Percentiles rank a stretch among this genome's conserved stretches.
Conservation (phyloP, 2,888 invertebrate species). For the Dicyrtomina minuta region DNA sequence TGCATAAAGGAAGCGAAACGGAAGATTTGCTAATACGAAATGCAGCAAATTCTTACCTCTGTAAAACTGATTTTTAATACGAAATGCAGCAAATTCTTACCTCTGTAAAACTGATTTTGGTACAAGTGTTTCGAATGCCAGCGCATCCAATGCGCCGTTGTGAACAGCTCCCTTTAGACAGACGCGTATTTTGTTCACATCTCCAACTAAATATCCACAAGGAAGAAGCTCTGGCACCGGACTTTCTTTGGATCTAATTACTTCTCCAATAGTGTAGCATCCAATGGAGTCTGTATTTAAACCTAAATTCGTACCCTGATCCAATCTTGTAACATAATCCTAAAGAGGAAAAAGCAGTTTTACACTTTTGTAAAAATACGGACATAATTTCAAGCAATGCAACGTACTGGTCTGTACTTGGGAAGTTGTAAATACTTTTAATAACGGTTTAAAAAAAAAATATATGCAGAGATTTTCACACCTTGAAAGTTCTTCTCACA, state of each 20-base stretch:
- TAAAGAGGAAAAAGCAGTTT: slow-evolving; percentile 53
- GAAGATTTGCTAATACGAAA: too few species aligned
- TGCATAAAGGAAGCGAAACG: neutral
- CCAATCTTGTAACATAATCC: slow-evolving; percentile 84
- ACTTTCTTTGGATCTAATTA: slow-evolving; percentile 57
- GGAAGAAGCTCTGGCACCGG: slow-evolving; percentile 79
- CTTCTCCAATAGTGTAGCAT: slow-evolving; percentile 89
- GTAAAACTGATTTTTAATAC: slow-evolving; percentile 75
- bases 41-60: slow-evolving; percentile 63
- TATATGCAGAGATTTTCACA: slow-evolving; percentile 47
- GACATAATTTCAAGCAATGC: neutral
- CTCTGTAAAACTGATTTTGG: slow-evolving; percentile 95
- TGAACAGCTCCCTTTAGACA: slow-evolving; percentile 68
- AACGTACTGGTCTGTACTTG: neutral
- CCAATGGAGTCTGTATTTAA: slow-evolving; percentile 81
- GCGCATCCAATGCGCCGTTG: slow-evolving; percentile 83
- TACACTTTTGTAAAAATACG: neutral
- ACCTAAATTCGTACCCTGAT: slow-evolving; percentile 82
- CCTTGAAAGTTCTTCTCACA: slow-evolving; percentile 85
- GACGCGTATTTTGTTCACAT: slow-evolving; percentile 60
- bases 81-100: slow-evolving; percentile 54
- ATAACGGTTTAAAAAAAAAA: neutral
- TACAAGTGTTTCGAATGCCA: slow-evolving; percentile 93
- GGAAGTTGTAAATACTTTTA: neutral
- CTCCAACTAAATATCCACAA: slow-evolving; percentile 87